Conservation (phyloP, 2,888 invertebrate genomes). For the Horisme vitalbata region DNA sequence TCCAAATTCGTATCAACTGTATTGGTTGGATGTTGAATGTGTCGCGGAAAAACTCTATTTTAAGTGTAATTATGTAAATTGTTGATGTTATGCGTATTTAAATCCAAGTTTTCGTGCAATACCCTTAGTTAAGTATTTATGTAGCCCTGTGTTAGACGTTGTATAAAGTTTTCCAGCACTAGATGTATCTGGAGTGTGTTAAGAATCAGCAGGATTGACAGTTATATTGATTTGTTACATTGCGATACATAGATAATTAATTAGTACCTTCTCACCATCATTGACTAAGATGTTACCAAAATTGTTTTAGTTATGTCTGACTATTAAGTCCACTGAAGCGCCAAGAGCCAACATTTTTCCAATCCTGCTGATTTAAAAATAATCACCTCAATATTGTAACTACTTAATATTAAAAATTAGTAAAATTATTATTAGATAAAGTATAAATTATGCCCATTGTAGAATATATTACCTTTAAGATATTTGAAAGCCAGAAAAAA, state of each 20-base stretch:
- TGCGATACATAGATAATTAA: too few relatives aligned
- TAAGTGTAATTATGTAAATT: slow-evolving; percentile 80
- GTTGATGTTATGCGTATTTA: slow-evolving; percentile 57
- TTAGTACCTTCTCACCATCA: too few relatives aligned
- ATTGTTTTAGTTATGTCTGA: too few relatives aligned
- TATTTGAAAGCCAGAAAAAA: slow-evolving; percentile 34
- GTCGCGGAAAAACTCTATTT: slow-evolving; percentile 33
- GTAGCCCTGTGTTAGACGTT: slow-evolving; percentile 68
- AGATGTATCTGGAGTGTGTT: slow-evolving; percentile 11
- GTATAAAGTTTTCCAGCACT: slow-evolving; percentile 61
- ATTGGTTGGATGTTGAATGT: slow-evolving; percentile 5
- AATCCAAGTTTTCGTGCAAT: slow-evolving; percentile 75
- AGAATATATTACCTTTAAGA: slow-evolving; percentile 34
- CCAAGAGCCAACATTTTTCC: neutral
- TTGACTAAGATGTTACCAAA: too few relatives aligned
- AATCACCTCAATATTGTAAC: slow-evolving; percentile 34
- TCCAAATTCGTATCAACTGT: neutral
- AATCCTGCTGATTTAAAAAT: slow-evolving; percentile 23
- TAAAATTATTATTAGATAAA: slow-evolving; percentile 18
- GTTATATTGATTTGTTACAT: too few relatives aligned
- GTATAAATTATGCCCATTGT: slow-evolving; percentile 37
- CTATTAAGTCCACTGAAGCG: neutral
- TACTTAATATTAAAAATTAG: slow-evolving; percentile 26
- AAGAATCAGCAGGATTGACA: slow-evolving; percentile 16
- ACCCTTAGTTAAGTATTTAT: slow-evolving; percentile 80